Conservation (phyloP, 1,140 invertebrate genomes). For the Hycleus cichorii region DNA sequence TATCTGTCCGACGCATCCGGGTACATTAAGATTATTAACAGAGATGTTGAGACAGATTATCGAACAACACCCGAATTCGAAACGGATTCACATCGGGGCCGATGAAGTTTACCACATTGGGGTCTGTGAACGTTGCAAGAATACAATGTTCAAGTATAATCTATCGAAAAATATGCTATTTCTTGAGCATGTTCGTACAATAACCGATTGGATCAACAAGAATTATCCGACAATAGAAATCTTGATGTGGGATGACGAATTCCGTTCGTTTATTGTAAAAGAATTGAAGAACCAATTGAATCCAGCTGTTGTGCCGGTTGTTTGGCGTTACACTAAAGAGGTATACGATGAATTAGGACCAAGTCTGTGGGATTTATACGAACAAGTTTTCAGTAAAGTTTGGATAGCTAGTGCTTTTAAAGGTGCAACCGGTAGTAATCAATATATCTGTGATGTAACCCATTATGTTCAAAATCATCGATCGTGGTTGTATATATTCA, state of each 20-base stretch:
- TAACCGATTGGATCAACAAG: slow-evolving; percentile 55
- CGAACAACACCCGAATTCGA: slow-evolving; percentile 26
- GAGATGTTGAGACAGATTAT: slow-evolving; percentile 29
- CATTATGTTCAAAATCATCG: slow-evolving; percentile 31
- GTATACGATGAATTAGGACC: slow-evolving; percentile 42
- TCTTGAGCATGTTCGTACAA: slow-evolving; percentile 58
- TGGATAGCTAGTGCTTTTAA: slow-evolving; percentile 91
- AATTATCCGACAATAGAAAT: slow-evolving; percentile 51
- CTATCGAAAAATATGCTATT: slow-evolving; percentile 43
- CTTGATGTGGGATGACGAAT: slow-evolving; percentile 92
- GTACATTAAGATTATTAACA: slow-evolving; percentile 20
- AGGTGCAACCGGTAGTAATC: slow-evolving; percentile 59
- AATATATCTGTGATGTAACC: slow-evolving; percentile 24
- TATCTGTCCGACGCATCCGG: slow-evolving; percentile 47
- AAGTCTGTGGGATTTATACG: slow-evolving; percentile 70
- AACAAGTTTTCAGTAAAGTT: slow-evolving; percentile 71
- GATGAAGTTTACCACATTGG: slow-evolving; percentile 80
- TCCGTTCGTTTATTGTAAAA: slow-evolving; percentile 60
- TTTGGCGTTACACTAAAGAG: slow-evolving; percentile 67
- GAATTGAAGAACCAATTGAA: slow-evolving; percentile 58
- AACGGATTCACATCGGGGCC: slow-evolving; percentile 66
- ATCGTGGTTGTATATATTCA: slow-evolving; percentile 27
- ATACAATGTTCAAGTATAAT: slow-evolving; percentile 21
- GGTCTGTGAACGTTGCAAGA: slow-evolving; percentile 60
- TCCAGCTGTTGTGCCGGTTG: slow-evolving; percentile 72